These are phyloP conservation scores for Rhineura floridana DNA, from an alignment of 2,113 vertebrate genomes.

Conservation along the genomic window DNA sequence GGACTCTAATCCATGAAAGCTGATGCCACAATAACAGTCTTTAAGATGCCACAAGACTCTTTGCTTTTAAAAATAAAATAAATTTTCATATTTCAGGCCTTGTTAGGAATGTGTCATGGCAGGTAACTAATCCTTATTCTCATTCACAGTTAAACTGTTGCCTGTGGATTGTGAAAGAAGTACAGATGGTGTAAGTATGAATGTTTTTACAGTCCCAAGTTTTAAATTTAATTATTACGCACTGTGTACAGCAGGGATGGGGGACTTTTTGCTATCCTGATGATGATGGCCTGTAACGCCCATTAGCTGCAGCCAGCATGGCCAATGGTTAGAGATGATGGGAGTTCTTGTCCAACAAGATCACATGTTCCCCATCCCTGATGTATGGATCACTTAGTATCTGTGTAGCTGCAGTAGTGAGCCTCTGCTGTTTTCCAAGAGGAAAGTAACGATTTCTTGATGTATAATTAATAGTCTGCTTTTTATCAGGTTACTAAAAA, in stretches of 20 bases:
- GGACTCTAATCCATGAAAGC: not conserved
- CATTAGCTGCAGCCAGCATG: too few species aligned
- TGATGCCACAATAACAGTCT: not conserved
- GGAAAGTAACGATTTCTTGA: conserved; percentile 28
- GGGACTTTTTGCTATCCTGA: too few species aligned
- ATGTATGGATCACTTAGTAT: not conserved
- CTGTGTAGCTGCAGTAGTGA: conserved; percentile 13
- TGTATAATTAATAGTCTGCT: conserved; percentile 45
- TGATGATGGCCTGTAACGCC: too few species aligned
- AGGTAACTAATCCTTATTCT: conserved; percentile 65
- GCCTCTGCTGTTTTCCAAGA: not conserved
- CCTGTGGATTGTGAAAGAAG: conserved; percentile 78
- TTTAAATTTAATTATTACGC: conserved; percentile 8
- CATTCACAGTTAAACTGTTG: conserved; percentile 77
- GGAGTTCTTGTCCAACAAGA: too few species aligned
- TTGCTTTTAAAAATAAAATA: conserved; percentile 3
- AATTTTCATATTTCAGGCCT: conserved; percentile 37
- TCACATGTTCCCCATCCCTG: too few species aligned
- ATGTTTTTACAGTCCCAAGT: not conserved
- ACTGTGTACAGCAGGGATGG: not conserved
- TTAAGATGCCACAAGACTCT: not conserved
- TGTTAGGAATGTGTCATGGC: conserved; percentile 48
- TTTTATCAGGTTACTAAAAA: conserved; percentile 24
- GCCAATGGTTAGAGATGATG: too few species aligned
- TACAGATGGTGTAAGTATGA: conserved; percentile 75